Percentiles rank a stretch among this genome's conserved stretches.
Conservation (phyloP, 2,113 vertebrate species). For the Holacanthus passer region DNA sequence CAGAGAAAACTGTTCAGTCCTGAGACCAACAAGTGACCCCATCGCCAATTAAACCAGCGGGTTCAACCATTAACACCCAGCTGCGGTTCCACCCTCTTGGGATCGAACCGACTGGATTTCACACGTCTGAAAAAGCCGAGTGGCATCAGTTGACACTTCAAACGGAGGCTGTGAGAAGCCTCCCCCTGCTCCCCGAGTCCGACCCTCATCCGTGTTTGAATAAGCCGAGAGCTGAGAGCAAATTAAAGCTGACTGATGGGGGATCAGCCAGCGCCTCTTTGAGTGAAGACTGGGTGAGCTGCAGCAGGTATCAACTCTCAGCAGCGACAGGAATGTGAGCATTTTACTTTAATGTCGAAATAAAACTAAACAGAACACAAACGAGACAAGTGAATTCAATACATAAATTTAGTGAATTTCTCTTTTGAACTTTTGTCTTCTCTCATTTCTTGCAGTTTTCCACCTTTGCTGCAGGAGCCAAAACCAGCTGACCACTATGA, state of each 20-base stretch:
- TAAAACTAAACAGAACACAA: too few relatives aligned
- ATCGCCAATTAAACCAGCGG: not conserved
- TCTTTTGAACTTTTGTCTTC: not conserved
- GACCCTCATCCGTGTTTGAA: slow-evolving; percentile 49
- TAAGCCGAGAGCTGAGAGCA: slow-evolving; percentile 12
- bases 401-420: too few relatives aligned
- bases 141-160: slow-evolving; percentile 42
- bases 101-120: slow-evolving; percentile 20
- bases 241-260: slow-evolving; percentile 54
- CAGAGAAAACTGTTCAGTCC: too few relatives aligned
- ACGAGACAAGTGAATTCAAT: too few relatives aligned
- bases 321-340: not conserved
- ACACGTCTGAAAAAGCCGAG: not conserved
- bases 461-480: not conserved
- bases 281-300: too few relatives aligned
- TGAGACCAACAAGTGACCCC: not conserved
- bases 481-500: not conserved
- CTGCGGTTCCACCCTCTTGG: not conserved
- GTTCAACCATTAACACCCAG: slow-evolving; percentile 10
- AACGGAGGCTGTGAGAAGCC: slow-evolving; percentile 25
- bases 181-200: not conserved
- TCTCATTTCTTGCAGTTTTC: too few relatives aligned
- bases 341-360: too few relatives aligned
- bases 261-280: slow-evolving; percentile 13
- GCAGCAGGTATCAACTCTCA: not conserved